Percentiles rank a stretch among this genome's conserved stretches.
phyloP scores from a whole-genome alignment of 2,113 vertebrate species.

The Hyla sarda region DNA sequence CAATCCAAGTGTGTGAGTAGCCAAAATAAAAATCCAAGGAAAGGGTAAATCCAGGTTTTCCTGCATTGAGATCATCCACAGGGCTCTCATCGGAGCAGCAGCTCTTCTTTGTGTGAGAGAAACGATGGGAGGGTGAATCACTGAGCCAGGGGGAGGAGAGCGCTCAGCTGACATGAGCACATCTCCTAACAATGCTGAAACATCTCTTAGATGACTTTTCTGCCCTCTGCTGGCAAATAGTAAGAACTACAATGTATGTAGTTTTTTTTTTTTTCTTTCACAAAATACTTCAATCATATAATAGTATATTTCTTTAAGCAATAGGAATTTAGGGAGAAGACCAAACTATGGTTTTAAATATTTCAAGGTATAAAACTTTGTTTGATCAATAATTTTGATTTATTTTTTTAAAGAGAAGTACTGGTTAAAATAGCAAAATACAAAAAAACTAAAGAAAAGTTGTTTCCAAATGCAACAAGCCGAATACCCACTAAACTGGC shows the following conservation, averaged over 20 bases:
- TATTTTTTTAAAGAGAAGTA: no score
- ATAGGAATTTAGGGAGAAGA: no score
- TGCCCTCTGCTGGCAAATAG: not conserved
- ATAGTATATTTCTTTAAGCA: no score
- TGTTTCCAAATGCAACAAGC: no score
- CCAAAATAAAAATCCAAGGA: not conserved
- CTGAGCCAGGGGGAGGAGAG: slow-evolving; percentile 26
- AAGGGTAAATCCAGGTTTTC: not conserved
- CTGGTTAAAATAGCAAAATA: no score
- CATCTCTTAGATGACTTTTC: not conserved
- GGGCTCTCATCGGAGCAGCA: slow-evolving; percentile 45
- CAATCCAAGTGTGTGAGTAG: not conserved
- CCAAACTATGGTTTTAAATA: no score
- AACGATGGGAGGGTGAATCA: slow-evolving; percentile 72
- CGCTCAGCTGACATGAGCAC: not conserved
- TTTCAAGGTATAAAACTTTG: no score
- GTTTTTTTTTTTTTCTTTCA: no score
- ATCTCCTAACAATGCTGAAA: not conserved
- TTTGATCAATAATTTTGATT: no score
- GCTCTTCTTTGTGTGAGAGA: slow-evolving; percentile 61
- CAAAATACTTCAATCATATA: no score
- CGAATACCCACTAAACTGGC: no score
- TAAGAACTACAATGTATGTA: not conserved
- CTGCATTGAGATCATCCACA: not conserved
- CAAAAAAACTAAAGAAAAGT: no score